Conservation (phyloP, 2,113 vertebrate species). For the Sitta europaea region DNA sequence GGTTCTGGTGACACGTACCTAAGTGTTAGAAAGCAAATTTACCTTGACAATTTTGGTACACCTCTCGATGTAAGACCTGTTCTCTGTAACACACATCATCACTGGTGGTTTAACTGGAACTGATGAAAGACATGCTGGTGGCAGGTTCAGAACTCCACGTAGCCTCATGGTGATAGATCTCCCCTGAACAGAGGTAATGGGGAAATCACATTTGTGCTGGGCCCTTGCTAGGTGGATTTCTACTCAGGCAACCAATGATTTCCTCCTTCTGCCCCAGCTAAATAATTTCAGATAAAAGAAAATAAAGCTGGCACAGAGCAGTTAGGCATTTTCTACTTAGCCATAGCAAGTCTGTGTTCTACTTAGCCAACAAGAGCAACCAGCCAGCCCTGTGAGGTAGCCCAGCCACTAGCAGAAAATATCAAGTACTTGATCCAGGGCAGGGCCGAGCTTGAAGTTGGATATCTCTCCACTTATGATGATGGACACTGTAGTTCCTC, state of each 20-base stretch:
- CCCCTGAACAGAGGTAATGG: background rate
- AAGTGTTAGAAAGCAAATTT: background rate
- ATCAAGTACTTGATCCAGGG: background rate
- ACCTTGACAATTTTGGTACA: background rate
- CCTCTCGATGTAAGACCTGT: rapidly evolving
- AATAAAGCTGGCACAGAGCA: background rate
- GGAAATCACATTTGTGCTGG: background rate
- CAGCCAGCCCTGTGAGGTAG: background rate
- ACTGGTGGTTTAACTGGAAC: background rate
- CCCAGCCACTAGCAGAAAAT: background rate
- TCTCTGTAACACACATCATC: background rate
- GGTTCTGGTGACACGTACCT: background rate
- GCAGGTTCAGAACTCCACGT: background rate
- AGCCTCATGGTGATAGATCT: background rate
- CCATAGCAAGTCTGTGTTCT: background rate
- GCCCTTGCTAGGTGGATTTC: background rate
- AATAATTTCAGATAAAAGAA: background rate
- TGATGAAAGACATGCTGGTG: background rate
- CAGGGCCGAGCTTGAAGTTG: background rate
- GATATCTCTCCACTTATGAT: background rate
- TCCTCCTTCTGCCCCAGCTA: background rate
- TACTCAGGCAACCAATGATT: background rate
- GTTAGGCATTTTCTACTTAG: background rate
- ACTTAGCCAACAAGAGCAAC: background rate
- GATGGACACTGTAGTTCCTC: background rate